Conservation (phyloP, 2,888 invertebrate species). For the Linnaemya vulpina region DNA sequence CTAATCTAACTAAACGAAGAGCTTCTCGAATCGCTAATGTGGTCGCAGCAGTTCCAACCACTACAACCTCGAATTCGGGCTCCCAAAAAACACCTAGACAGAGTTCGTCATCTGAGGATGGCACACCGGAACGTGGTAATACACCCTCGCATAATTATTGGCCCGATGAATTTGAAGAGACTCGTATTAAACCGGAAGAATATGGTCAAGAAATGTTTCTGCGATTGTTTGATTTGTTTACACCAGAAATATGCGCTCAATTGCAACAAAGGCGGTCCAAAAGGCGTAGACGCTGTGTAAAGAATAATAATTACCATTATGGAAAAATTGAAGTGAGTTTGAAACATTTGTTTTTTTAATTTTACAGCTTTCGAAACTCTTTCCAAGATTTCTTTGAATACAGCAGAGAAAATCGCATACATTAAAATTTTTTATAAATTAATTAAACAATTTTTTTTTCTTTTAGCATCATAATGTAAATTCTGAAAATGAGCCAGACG, state of each 20-base stretch:
- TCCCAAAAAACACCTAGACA: constrained; percentile 56
- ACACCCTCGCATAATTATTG: constrained; percentile 74
- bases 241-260: constrained; percentile 77
- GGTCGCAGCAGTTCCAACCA: constrained; percentile 25
- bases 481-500: constrained; percentile 53
- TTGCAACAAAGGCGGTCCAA: constrained; percentile 81
- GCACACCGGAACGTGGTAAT: constrained; percentile 74
- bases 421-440: no score
- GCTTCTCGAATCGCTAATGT: constrained; percentile 34
- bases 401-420: no score
- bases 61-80: constrained; percentile 32
- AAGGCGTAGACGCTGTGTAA: constrained; percentile 80
- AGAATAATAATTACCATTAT: constrained; percentile 82
- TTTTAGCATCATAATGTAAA: constrained; percentile 53
- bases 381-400: no score
- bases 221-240: constrained; percentile 79
- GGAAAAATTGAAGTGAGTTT: constrained; percentile 79
- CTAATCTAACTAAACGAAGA: constrained; percentile 48
- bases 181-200: constrained; percentile 74
- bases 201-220: constrained; percentile 81
- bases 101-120: constrained; percentile 77
- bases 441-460: no score
- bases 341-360: background rate
- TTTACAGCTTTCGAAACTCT: background rate
- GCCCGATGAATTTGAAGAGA: constrained; percentile 74